phyloP scores from a whole-genome alignment of 2,113 vertebrate species.

The Mesitornis unicolor region DNA sequence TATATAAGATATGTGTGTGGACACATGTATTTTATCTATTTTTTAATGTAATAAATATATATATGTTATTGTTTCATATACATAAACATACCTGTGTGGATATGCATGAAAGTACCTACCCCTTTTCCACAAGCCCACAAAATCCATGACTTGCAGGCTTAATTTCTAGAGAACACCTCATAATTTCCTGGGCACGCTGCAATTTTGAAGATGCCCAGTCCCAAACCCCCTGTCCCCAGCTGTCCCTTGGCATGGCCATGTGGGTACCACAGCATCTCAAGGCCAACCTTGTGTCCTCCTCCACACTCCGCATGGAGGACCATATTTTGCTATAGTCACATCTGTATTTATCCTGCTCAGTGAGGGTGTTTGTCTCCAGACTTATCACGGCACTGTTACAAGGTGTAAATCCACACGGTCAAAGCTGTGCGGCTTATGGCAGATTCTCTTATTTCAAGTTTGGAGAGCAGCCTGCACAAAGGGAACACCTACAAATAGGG shows the following conservation, averaged over 20 bases:
- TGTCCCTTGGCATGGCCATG: fast-evolving
- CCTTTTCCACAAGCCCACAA: neutral
- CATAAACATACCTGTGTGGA: neutral
- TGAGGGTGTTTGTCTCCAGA: neutral
- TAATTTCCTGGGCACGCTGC: neutral
- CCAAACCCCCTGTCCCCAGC: neutral
- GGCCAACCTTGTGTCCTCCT: neutral
- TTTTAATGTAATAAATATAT: no score
- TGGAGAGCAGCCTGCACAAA: neutral
- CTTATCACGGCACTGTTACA: neutral
- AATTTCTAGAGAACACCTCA: neutral
- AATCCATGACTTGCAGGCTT: neutral
- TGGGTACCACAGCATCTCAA: neutral
- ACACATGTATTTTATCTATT: neutral
- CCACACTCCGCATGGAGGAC: neutral
- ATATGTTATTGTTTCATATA: neutral
- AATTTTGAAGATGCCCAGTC: neutral
- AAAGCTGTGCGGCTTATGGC: neutral
- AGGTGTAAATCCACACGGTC: neutral
- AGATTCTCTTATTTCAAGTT: neutral
- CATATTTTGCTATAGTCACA: neutral
- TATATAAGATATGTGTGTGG: no score
- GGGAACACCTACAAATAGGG: neutral
- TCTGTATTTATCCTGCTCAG: neutral
- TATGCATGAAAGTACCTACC: neutral